phyloP scores from a whole-genome alignment of 2,113 vertebrate species.

The Clarias batrachus region DNA sequence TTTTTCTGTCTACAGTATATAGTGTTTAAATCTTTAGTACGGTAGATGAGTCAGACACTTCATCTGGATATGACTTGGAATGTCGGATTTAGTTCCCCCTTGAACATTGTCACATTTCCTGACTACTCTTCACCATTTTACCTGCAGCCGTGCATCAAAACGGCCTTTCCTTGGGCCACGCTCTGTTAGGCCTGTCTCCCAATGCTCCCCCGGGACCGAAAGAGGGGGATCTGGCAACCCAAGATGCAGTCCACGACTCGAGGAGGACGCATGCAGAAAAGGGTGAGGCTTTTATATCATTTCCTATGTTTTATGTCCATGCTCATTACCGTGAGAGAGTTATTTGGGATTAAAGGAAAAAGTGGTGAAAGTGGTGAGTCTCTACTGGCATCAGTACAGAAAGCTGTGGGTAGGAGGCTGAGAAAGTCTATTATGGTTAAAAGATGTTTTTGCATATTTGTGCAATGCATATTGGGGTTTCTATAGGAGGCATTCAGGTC shows the following conservation, averaged over 20 bases:
- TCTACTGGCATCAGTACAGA: neutral
- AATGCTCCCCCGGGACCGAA: conserved; percentile 81
- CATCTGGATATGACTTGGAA: neutral
- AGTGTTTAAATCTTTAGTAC: neutral
- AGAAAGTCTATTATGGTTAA: neutral
- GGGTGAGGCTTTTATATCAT: conserved; percentile 71
- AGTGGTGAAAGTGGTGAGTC: neutral
- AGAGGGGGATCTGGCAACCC: conserved; percentile 85
- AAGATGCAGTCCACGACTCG: conserved; percentile 85
- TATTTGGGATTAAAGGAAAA: neutral
- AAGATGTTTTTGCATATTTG: neutral
- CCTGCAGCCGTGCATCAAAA: conserved; percentile 86
- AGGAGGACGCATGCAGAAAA: conserved; percentile 88
- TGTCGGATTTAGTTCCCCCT: neutral
- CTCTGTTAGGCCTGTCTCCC: conserved; percentile 87
- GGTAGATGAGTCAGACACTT: neutral
- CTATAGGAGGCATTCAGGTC: too few relatives aligned
- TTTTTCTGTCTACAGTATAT: neutral
- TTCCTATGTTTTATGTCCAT: neutral
- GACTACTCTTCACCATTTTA: neutral
- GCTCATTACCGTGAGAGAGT: neutral
- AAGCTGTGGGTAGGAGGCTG: neutral
- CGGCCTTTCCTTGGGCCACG: conserved; percentile 85
- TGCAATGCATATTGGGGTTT: neutral
- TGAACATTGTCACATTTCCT: neutral